Conservation (phyloP, 37 sponge, comb jelly and placozoan species). For the Theonella swinhoei region DNA sequence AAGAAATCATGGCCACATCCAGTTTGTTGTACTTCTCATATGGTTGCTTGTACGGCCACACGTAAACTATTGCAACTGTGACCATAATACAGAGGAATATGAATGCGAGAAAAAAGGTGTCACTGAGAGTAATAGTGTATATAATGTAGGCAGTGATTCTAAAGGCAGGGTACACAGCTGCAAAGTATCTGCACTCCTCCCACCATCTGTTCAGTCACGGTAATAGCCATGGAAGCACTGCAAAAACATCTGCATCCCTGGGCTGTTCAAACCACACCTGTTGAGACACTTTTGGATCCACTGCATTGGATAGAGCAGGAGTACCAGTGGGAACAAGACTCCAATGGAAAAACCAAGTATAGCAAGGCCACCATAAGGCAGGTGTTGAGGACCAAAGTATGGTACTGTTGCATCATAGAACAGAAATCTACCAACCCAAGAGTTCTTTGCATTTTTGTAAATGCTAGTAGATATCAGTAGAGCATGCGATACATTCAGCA, state of each 20-base stretch:
- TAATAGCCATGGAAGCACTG: conserved; percentile 3
- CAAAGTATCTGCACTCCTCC: conserved; percentile 1
- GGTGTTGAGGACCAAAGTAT: background rate
- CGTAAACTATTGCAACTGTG: background rate
- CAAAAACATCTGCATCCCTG: background rate
- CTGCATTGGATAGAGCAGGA: conserved; percentile 1
- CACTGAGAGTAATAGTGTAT: background rate
- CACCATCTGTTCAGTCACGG: background rate
- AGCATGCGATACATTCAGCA: background rate
- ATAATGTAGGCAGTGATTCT: background rate
- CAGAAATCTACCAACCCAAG: background rate
- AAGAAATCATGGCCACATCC: background rate
- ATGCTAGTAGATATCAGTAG: background rate
- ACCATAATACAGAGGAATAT: background rate
- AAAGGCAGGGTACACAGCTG: background rate
- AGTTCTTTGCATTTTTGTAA: background rate
- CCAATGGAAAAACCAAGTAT: background rate
- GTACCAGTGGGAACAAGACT: background rate
- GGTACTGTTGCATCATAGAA: conserved; percentile 5
- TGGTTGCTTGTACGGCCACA: background rate
- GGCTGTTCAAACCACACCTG: background rate
- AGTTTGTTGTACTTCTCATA: background rate
- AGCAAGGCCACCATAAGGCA: background rate
- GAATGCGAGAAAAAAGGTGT: background rate
- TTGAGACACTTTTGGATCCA: background rate